These are phyloP conservation scores for Tachina lurida DNA, from an alignment of 2,888 invertebrate species.

Conservation along the genomic window DNA sequence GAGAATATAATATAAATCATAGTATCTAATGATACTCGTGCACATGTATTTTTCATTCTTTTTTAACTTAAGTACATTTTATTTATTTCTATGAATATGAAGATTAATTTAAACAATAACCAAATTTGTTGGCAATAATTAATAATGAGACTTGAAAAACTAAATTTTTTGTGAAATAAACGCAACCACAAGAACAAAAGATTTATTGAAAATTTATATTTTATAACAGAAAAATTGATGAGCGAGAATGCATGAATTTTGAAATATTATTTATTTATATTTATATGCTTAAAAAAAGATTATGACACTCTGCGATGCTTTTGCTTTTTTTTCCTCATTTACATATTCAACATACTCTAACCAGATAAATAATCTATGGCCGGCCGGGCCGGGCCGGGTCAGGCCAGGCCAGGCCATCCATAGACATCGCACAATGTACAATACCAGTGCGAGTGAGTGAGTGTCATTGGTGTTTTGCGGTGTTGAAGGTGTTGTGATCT, in stretches of 20 bases:
- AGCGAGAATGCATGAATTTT: slow-evolving; percentile 49
- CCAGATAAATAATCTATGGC: slow-evolving; percentile 17
- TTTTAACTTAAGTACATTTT: not conserved
- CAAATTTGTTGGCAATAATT: slow-evolving; percentile 33
- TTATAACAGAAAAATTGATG: slow-evolving; percentile 25
- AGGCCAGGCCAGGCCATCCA: slow-evolving; percentile 1
- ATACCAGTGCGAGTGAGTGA: not conserved
- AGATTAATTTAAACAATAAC: slow-evolving; percentile 43
- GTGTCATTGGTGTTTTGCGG: slow-evolving; percentile 33
- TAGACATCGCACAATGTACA: slow-evolving; percentile 7
- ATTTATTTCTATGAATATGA: not conserved
- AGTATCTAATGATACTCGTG: too few species aligned
- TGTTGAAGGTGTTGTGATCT: slow-evolving; percentile 34
- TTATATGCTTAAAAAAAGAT: slow-evolving; percentile 46
- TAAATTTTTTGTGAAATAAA: not conserved
- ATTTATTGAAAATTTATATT: slow-evolving; percentile 56
- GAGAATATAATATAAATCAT: too few species aligned
- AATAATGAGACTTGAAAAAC: slow-evolving; percentile 2
- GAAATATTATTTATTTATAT: slow-evolving; percentile 62
- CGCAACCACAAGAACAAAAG: slow-evolving; percentile 30
- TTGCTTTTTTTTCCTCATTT: slow-evolving; percentile 16
- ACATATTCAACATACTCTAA: slow-evolving; percentile 4
- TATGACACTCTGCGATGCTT: slow-evolving; percentile 58
- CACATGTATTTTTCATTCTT: not conserved
- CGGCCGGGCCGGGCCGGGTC: not conserved